A percentile compares a stretch with the other conserved stretches of the same genome.
Evolutionary conservation across 2,888 invertebrate species (phyloP).

Genomic region (Heteropelma amictum): DNA sequence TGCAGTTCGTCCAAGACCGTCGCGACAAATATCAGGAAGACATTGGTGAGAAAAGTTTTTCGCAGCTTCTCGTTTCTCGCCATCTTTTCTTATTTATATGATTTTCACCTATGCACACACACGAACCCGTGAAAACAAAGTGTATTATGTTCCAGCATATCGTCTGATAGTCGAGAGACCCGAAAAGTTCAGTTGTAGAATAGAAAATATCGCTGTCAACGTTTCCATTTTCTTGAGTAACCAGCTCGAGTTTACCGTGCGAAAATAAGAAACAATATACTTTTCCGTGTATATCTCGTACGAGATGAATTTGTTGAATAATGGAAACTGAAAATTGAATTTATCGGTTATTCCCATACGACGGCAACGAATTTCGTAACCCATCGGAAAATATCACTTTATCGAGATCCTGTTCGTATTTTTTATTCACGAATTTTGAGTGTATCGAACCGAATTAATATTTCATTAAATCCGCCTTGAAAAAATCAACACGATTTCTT

Average conservation of each 20-base stretch:
- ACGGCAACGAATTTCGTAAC: background rate
- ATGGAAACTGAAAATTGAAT: constrained; percentile 15
- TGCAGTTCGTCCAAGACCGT: constrained; percentile 15
- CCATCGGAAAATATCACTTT: too few relatives aligned
- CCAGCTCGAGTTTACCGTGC: constrained; percentile 7
- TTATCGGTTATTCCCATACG: background rate
- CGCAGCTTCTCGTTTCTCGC: constrained; percentile 7
- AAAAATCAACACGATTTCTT: too few relatives aligned
- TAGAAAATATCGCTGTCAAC: background rate
- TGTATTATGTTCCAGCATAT: background rate
- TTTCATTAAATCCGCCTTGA: too few relatives aligned
- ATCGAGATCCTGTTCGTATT: too few relatives aligned
- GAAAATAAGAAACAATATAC: background rate
- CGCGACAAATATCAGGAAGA: constrained; percentile 45
- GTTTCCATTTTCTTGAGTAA: constrained; percentile 26
- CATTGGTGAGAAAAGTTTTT: constrained; percentile 48
- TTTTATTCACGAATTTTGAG: too few relatives aligned
- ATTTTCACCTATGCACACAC: background rate
- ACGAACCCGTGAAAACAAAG: background rate
- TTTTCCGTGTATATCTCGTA: background rate
- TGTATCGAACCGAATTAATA: too few relatives aligned
- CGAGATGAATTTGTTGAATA: constrained; percentile 14
- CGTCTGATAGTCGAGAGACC: background rate
- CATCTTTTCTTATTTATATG: constrained; percentile 4
- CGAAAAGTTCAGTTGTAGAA: background rate